Base-by-base conservation (phyloP, 37 sponge, comb jelly and placozoan species). In the Ianthella basta region DNA sequence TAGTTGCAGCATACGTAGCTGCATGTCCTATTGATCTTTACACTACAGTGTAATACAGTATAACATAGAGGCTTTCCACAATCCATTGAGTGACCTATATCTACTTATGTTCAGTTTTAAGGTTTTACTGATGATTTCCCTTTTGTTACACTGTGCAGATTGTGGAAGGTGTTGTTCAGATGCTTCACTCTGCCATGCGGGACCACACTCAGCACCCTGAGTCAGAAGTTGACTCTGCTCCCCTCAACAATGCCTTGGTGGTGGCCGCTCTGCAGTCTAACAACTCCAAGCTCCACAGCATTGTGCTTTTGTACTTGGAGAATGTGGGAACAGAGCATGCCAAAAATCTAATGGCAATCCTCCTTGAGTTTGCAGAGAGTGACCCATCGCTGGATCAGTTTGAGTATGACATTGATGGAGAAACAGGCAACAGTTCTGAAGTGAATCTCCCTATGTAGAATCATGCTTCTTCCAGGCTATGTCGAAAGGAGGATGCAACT, bases 231-330 rank as follows among this genome's bases (percentile, higher is more conserved):
- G 78, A 75, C 53, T 75, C 78, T 3, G n/a, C 23, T 2, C 56
- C 38, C 15, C 67, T 69, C 29, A 19, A 0, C 21, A 44, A 23
- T 3, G 54, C 79, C n/a, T 21, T 86, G 23, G 79, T 86, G 16
- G 16, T 25, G 15, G 27, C 64, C 0, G 79, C 72, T 39, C 50
- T 78, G 21, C 14, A 44, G 35, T 59, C 79, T 15, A 53, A 74
- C 30, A 75, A 85, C 77, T 4, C 59, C 72, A 80, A 86, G 39
- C 72, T 86, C 35, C 80, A 86, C 25, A 12, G 38, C 20, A 50
- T 86, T 30, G 69, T 86, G 21, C 20, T 37, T 29, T 32, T 37
- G 44, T 86, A 80, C 57, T 72, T 86, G 20, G 40, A 50, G 40
- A 27, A 55, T 16, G 60, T 86, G 55, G 81, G 81, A 12, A 80